These are phyloP conservation scores for Leptoclinus maculatus DNA, from an alignment of 2,797 vertebrate genomes.

Conservation along the genomic window DNA sequence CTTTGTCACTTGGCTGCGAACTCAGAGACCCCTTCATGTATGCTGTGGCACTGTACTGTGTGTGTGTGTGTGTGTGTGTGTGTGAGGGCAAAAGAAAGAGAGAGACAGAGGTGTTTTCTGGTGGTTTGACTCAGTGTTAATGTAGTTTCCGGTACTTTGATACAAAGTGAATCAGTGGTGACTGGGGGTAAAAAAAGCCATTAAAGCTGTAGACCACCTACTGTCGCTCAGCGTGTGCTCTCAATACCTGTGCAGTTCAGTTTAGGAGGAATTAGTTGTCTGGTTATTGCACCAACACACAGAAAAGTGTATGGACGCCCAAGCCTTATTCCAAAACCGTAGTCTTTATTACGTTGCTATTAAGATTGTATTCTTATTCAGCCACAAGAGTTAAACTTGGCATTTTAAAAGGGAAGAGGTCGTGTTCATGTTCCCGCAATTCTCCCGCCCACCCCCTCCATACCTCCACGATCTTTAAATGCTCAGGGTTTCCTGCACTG, in stretches of 20 bases:
- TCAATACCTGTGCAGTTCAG: conserved; percentile 22
- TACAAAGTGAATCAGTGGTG: conserved; percentile 80
- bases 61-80: conserved; percentile 1
- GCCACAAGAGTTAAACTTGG: not conserved
- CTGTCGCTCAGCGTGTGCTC: conserved; percentile 49
- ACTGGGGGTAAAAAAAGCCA: conserved; percentile 65
- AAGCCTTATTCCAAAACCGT: not conserved
- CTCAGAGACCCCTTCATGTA: conserved; percentile 69
- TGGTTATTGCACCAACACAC: conserved; percentile 2
- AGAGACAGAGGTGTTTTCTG: conserved; percentile 60
- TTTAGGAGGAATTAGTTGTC: conserved; percentile 6
- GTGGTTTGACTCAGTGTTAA: conserved; percentile 75
- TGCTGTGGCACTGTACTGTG: conserved; percentile 44
- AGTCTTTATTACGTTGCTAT: too few species aligned
- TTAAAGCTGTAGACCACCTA: conserved; percentile 65
- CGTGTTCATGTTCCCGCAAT: not conserved
- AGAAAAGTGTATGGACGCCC: conserved; percentile 13
- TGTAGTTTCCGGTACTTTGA: conserved; percentile 81
- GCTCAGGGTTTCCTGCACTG: conserved; percentile 54
- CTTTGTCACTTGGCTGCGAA: conserved; percentile 81
- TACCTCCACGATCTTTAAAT: conserved; percentile 27
- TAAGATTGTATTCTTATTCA: not conserved
- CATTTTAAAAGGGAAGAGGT: not conserved
- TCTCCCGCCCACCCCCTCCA: not conserved
- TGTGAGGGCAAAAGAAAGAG: conserved; percentile 37